These are phyloP conservation scores for Syngnathoides biaculeatus DNA, from an alignment of 2,113 vertebrate species.

Conservation along the genomic window DNA sequence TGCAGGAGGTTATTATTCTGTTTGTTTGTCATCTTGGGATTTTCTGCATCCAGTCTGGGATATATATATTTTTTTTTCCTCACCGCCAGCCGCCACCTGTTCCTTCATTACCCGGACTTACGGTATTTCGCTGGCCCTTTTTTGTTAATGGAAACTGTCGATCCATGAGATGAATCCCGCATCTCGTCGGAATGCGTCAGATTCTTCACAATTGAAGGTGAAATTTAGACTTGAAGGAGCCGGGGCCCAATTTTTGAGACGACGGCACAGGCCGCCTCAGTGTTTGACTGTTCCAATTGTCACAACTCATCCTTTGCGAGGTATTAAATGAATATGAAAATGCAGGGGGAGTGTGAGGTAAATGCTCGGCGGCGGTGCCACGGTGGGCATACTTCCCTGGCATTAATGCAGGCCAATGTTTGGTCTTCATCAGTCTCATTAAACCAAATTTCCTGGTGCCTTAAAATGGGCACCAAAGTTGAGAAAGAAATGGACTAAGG, in stretches of 20 bases:
- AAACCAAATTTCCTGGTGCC: constrained; percentile 58
- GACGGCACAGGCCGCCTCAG: constrained; percentile 41
- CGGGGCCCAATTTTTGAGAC: not conserved
- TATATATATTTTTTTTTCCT: constrained; percentile 58
- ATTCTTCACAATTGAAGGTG: constrained; percentile 14
- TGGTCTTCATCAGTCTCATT: constrained; percentile 70
- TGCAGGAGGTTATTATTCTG: constrained; percentile 70
- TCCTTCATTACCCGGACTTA: constrained; percentile 57
- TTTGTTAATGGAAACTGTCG: constrained; percentile 28
- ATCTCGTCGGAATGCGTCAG: constrained; percentile 25
- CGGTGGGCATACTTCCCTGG: constrained; percentile 39
- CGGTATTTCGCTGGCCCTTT: constrained; percentile 22
- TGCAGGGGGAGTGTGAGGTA: constrained; percentile 62
- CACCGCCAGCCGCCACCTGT: constrained; percentile 60
- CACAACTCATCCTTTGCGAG: constrained; percentile 66
- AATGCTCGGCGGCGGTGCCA: constrained; percentile 57
- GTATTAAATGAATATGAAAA: constrained; percentile 69
- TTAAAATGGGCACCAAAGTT: constrained; percentile 52
- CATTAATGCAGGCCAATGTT: constrained; percentile 61
- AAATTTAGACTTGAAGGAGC: constrained; percentile 4
- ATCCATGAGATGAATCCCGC: constrained; percentile 25
- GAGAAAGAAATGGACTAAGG: constrained; percentile 59
- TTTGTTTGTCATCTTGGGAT: constrained; percentile 75
- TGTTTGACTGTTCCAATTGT: constrained; percentile 47
- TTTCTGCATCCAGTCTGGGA: constrained; percentile 60